A percentile compares a stretch with the other conserved stretches of the same genome.
These are phyloP conservation scores for Cyprinodon diabolis DNA, from an alignment of 2,797 vertebrate genomes.

Conservation along the genomic window DNA sequence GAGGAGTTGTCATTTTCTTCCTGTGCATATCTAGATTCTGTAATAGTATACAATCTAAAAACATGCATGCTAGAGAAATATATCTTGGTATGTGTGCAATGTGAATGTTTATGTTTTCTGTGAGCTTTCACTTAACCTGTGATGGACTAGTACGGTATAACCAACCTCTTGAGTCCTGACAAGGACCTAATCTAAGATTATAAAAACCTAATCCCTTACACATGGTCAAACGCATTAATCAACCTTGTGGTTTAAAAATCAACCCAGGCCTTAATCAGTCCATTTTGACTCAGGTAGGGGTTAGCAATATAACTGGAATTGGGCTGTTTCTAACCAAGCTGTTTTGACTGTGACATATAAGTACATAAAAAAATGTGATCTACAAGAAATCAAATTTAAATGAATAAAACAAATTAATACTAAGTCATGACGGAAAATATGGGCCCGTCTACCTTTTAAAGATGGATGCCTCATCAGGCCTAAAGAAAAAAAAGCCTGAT, in stretches of 20 bases:
- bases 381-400: conserved; percentile 31
- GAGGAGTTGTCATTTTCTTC: not conserved
- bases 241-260: not conserved
- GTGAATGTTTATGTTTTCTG: not conserved
- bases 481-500: conserved; percentile 31
- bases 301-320: not conserved
- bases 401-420: conserved; percentile 37
- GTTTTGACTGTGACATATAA: not conserved
- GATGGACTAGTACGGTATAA: not conserved
- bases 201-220: not conserved
- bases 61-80: not conserved
- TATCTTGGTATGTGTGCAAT: not conserved
- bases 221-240: not conserved
- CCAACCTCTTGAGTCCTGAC: not conserved
- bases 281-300: not conserved
- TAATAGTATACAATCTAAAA: not conserved
- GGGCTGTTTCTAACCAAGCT: not conserved
- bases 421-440: conserved; percentile 23
- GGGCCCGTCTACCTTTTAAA: conserved; percentile 44
- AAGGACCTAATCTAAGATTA: not conserved
- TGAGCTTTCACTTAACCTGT: not conserved
- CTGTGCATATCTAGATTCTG: too few species aligned
- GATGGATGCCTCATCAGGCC: conserved; percentile 49
- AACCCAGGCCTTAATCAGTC: not conserved
- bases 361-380: conserved; percentile 9